These are phyloP conservation scores for Gymnocheta viridis DNA, from an alignment of 2,888 invertebrate species.

Conservation along the genomic window DNA sequence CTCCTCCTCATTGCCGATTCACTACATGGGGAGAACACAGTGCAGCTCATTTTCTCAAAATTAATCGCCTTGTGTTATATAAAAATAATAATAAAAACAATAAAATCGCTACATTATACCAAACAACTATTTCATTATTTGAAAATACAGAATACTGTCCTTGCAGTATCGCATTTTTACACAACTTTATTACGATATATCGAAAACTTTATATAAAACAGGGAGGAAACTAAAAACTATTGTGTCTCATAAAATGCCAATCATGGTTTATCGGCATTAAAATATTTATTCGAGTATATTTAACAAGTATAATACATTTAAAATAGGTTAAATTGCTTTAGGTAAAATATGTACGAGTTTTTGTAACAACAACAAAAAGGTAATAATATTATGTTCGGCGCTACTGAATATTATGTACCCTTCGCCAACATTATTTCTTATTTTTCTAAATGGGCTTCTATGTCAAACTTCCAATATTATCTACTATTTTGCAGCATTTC, in stretches of 20 bases:
- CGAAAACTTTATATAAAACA: constrained; percentile 3
- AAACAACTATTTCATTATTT: not conserved
- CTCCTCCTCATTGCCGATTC: no score
- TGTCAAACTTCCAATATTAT: no score
- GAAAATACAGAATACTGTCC: not conserved
- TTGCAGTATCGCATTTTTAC: not conserved
- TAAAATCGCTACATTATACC: not conserved
- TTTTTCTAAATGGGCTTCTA: no score
- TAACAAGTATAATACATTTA: constrained; percentile 16
- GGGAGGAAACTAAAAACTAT: not conserved
- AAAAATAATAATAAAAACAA: not conserved
- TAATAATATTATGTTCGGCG: not conserved
- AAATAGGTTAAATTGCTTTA: constrained; percentile 36
- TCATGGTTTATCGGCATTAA: constrained; percentile 22
- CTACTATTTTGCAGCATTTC: no score
- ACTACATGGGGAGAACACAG: no score
- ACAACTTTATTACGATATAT: not conserved
- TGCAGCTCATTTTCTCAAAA: no score
- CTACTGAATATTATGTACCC: not conserved
- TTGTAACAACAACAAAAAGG: not conserved
- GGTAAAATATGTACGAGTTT: constrained; percentile 9
- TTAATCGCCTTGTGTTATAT: not conserved
- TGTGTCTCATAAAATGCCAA: constrained; percentile 37
- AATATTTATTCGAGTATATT: constrained; percentile 16
- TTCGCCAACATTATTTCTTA: not conserved